These are phyloP conservation scores for Oscheius sp. DNA, from an alignment of 1,140 invertebrate genomes.

Conservation along the genomic window DNA sequence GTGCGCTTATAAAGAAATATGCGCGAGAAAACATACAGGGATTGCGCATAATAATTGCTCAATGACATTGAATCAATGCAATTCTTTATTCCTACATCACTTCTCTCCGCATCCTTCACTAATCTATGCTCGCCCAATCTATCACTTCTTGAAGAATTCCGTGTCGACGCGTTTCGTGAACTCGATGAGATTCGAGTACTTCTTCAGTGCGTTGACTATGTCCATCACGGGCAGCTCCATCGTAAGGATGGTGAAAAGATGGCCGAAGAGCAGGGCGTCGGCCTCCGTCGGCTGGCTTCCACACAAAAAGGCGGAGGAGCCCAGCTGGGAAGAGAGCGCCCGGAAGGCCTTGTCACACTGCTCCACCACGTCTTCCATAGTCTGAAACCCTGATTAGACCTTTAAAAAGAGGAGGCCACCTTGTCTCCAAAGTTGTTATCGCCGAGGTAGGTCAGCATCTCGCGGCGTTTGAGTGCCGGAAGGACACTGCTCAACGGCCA, in stretches of 20 bases:
- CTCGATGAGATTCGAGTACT: conserved; percentile 72
- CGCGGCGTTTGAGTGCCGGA: conserved; percentile 74
- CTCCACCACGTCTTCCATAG: conserved; percentile 34
- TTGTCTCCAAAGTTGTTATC: conserved; percentile 47
- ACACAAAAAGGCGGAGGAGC: conserved; percentile 40
- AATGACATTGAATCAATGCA: too few species aligned
- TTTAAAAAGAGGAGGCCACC: conserved; percentile 15
- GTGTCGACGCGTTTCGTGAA: conserved; percentile 76
- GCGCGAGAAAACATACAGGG: too few species aligned
- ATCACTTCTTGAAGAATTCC: conserved; percentile 69
- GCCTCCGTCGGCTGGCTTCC: conserved; percentile 69
- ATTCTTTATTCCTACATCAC: too few species aligned
- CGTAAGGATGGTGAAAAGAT: conserved; percentile 86
- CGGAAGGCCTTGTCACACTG: conserved; percentile 43
- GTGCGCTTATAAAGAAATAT: too few species aligned
- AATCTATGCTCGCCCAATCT: too few species aligned
- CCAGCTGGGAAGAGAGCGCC: conserved; percentile 49
- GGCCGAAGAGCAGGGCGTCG: conserved; percentile 93
- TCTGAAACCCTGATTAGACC: conserved; percentile 5
- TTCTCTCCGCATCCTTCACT: too few species aligned
- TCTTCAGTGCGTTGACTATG: conserved; percentile 72
- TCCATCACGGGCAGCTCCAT: conserved; percentile 76
- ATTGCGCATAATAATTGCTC: too few species aligned
- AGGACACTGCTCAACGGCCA: conserved; percentile 84
- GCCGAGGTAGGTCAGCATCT: conserved; percentile 34